Base-by-base conservation (phyloP, 2,888 invertebrate genomes). In the Acrobasis suavella region DNA sequence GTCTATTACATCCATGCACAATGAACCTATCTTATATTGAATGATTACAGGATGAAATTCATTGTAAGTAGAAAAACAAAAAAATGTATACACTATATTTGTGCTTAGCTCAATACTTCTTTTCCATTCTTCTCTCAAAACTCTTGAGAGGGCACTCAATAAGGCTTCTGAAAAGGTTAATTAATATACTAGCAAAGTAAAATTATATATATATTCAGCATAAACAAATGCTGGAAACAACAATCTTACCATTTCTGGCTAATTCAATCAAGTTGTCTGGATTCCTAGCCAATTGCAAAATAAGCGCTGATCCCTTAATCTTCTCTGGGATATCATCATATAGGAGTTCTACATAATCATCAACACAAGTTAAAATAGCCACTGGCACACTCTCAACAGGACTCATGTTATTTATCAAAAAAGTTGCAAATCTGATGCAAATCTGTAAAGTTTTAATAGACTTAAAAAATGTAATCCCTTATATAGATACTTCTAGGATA, bases 51-150 rank as follows among this genome's bases (percentile, higher is more conserved):
- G 95, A 86, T 99, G 99, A 91, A 99, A 99, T 80, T 97, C 96
- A 75, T 96, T 96, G 83, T 98, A 99, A 50, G 97, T 97, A 12
- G 99, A 99, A 83, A 99, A 98, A 83, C 98, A 99, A 85, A 98
- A 98, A 91, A 99, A 99, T 76, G 98, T 97, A 84, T 98, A 98
- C 69, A 98, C 96, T 80, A 99, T 97, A 87, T 98, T 98, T 73
- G 98, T 98, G 74, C 98, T 98, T 65, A 99, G 91, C 84, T 99
- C 98, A 77, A 98, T 96, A 85, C 97, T 99, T 82, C 97, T 96
- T 87, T 97, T 97, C 97, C 98, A 99, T 90, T 99, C 99, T 92
- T 99, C 99, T 71, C 99, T 94, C 62, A 99, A 92, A 42, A 99
- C 98, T 80, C 99, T 94, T 12, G 98, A 97, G 73, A 99, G 93